Percentiles rank a stretch among this genome's conserved stretches.
Conservation (phyloP, 1,140 invertebrate genomes). For the roundworm (Caenorhabditis elegans) region WBcel235 BX284602.5:5832501-5833000, state of each 20-base stretch:
- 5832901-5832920: background rate
- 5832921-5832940: background rate
- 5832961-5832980: background rate
- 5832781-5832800: constrained; percentile 1
- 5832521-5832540: background rate
- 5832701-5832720: too few species aligned
- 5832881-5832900: background rate
- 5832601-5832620: constrained; percentile 18
- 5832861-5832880: background rate
- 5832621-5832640: background rate
- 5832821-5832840: background rate
- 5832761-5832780: background rate
- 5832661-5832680: background rate
- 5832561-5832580: background rate
- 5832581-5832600: background rate
- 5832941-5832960: background rate
- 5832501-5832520: background rate
- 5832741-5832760: background rate
- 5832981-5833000: background rate
- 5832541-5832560: background rate
- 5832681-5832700: background rate
- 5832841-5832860: background rate
- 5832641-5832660: background rate
- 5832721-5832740: background rate
- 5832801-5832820: constrained; percentile 8